Conservation (phyloP, 2,888 invertebrate species). For the Leptinotarsa rubiginosa region DNA sequence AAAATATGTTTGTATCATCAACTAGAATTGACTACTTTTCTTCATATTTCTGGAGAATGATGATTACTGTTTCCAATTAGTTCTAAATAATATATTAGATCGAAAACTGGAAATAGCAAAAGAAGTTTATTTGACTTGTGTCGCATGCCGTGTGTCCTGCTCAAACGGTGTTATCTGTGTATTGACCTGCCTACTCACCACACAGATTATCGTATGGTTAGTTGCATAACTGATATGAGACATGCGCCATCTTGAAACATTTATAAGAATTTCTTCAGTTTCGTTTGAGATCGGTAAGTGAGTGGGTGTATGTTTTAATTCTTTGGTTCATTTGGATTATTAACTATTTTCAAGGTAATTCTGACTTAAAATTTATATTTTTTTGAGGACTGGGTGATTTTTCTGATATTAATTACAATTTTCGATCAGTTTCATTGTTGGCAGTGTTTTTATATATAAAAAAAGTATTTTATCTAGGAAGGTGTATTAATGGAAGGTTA, state of each 20-base stretch:
- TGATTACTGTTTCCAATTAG: too few relatives aligned
- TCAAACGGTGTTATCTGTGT: background rate
- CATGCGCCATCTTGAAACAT: slow-evolving; percentile 34
- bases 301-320: slow-evolving; percentile 59
- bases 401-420: background rate
- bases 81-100: too few relatives aligned
- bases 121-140: too few relatives aligned
- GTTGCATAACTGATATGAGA: slow-evolving; percentile 33
- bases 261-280: slow-evolving; percentile 50
- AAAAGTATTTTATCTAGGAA: slow-evolving; percentile 3
- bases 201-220: slow-evolving; percentile 22
- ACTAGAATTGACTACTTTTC: too few relatives aligned
- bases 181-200: background rate
- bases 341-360: slow-evolving; percentile 55
- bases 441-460: background rate
- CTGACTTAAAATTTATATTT: slow-evolving; percentile 18
- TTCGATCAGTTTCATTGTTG: background rate
- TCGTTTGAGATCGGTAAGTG: slow-evolving; percentile 54
- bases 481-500: slow-evolving; percentile 10
- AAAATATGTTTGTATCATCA: too few relatives aligned
- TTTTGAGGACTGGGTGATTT: background rate
- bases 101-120: too few relatives aligned
- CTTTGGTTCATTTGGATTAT: slow-evolving; percentile 55
- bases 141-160: too few relatives aligned
- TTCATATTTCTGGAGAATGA: too few relatives aligned